phyloP scores from a whole-genome alignment of 92 coral and sea anemone genomes.

The Paramuricea clavata region DNA sequence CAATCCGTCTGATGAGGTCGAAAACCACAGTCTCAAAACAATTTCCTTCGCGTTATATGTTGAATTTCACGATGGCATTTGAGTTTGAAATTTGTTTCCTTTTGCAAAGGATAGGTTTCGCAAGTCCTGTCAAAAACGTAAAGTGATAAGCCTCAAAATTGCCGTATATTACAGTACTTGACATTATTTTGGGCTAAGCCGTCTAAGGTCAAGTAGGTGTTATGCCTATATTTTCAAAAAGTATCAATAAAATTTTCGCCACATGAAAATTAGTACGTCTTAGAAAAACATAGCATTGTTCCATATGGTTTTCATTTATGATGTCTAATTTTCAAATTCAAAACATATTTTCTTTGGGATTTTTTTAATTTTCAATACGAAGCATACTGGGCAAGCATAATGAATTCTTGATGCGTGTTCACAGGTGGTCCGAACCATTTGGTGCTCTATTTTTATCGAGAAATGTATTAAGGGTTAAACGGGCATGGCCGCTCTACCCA shows the following conservation, averaged over 20 bases:
- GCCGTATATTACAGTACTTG: neutral
- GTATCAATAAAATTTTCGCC: neutral
- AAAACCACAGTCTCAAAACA: too few species aligned
- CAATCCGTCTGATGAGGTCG: too few species aligned
- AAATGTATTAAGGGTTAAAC: neutral
- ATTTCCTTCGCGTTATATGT: too few species aligned
- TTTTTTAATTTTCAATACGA: constrained; percentile 19
- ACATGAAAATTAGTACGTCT: neutral
- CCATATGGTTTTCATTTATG: constrained; percentile 15
- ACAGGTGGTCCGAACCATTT: neutral
- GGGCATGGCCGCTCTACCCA: neutral
- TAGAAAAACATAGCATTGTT: neutral
- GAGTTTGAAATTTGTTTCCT: too few species aligned
- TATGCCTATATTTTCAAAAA: neutral
- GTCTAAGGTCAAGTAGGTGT: neutral
- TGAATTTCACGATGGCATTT: neutral
- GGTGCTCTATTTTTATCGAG: neutral
- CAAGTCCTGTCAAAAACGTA: neutral
- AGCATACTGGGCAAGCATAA: constrained; percentile 4
- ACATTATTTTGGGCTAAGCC: neutral
- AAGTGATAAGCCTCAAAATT: neutral
- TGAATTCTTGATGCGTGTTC: constrained; percentile 21
- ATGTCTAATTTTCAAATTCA: constrained; percentile 42
- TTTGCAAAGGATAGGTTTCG: neutral
- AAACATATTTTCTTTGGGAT: constrained; percentile 1